Conservation (phyloP, 2,888 invertebrate species). For the Cataglyphis cursor region DNA sequence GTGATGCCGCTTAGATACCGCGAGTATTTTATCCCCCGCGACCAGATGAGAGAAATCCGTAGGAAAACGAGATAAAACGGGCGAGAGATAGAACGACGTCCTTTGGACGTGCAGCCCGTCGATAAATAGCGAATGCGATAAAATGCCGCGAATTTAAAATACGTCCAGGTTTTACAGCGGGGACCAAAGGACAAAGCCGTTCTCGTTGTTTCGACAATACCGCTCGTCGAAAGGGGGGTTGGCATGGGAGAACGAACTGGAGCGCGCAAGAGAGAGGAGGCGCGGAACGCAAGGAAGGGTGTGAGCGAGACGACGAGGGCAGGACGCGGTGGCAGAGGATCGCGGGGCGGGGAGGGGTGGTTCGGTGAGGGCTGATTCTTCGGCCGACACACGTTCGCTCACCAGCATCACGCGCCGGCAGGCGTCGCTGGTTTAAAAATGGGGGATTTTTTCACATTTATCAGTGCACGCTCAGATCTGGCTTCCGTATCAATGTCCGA, state of each 20-base stretch:
- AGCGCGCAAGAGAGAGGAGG: constrained; percentile 66
- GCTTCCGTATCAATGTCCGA: constrained; percentile 84
- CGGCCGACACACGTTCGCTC: constrained; percentile 76
- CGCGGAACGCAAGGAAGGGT: constrained; percentile 61
- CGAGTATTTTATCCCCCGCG: constrained; percentile 70
- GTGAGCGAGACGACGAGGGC: constrained; percentile 64
- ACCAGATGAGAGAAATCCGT: constrained; percentile 55
- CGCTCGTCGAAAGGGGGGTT: constrained; percentile 77
- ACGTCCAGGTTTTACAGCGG: constrained; percentile 79
- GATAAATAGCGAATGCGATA: constrained; percentile 79
- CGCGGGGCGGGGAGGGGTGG: constrained; percentile 33
- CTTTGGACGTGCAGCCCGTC: constrained; percentile 78
- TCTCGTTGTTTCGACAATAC: constrained; percentile 80
- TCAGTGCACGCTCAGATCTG: constrained; percentile 83
- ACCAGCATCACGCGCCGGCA: constrained; percentile 78
- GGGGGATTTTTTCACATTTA: constrained; percentile 84
- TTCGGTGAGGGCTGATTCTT: constrained; percentile 75
- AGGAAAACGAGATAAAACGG: constrained; percentile 51
- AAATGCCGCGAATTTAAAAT: constrained; percentile 80
- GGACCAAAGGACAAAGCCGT: constrained; percentile 80
- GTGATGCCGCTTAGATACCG: constrained; percentile 64
- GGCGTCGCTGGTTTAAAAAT: constrained; percentile 80
- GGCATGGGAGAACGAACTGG: constrained; percentile 62
- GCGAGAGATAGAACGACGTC: constrained; percentile 68
- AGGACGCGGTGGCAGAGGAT: constrained; percentile 61